Percentiles rank a stretch among this genome's conserved stretches.
Conservation (phyloP, 2,113 vertebrate species). For the Pristiophorus japonicus region DNA sequence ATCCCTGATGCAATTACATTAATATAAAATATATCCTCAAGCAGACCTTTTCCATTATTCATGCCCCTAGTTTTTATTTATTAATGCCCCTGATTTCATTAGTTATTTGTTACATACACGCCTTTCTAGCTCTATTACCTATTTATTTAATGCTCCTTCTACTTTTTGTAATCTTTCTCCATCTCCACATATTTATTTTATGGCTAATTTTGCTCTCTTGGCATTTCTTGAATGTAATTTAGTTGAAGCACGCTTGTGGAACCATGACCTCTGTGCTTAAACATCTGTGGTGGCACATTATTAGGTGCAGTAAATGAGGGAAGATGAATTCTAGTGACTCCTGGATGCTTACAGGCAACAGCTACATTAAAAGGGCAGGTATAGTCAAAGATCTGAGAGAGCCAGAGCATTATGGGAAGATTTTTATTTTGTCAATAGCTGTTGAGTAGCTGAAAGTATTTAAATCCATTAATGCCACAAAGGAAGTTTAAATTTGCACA, state of each 20-base stretch:
- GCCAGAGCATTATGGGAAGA: neutral
- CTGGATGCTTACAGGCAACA: neutral
- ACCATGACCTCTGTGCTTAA: neutral
- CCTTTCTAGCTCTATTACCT: neutral
- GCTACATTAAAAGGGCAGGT: neutral
- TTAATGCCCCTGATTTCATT: neutral
- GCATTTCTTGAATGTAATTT: neutral
- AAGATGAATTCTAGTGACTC: neutral
- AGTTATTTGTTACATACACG: neutral
- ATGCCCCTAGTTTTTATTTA: neutral
- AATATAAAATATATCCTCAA: slow-evolving; percentile 2
- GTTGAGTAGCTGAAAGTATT: neutral
- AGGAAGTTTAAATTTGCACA: neutral
- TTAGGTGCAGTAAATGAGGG: neutral
- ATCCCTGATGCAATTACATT: neutral
- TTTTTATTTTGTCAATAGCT: neutral
- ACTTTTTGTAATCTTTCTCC: neutral
- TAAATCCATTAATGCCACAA: neutral
- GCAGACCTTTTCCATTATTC: neutral
- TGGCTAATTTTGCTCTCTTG: neutral
- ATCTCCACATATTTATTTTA: neutral
- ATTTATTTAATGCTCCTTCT: neutral
- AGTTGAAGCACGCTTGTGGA: neutral
- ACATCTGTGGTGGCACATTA: neutral
- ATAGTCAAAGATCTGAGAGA: neutral